These are phyloP conservation scores for Gallirallus australis DNA, from an alignment of 2,797 vertebrate genomes.

Conservation along the genomic window DNA sequence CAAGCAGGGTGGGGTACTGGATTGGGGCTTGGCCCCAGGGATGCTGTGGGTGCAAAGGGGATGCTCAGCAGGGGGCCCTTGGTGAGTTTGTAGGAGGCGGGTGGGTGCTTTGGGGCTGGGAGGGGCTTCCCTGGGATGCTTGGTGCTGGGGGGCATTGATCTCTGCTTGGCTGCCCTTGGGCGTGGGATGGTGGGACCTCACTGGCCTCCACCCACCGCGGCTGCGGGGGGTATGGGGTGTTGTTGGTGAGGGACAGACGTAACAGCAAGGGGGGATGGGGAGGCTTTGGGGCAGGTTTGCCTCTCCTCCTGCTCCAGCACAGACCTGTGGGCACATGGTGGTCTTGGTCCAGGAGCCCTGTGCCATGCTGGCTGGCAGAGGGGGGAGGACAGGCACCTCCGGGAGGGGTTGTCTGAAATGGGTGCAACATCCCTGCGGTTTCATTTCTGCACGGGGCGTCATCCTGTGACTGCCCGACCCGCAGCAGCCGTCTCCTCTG, in stretches of 20 bases:
- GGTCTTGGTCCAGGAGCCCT: not conserved
- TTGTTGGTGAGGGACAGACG: rapidly evolving
- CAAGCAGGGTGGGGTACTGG: rapidly evolving
- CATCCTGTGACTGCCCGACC: not conserved
- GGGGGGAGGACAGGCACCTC: rapidly evolving
- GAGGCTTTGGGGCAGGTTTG: not conserved
- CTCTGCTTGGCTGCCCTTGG: not conserved
- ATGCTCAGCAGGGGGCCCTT: not conserved
- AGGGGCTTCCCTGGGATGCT: not conserved
- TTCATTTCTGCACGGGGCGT: slow-evolving; percentile 17
- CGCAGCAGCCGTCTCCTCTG: not conserved
- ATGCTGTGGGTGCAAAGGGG: not conserved
- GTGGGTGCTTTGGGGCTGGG: not conserved
- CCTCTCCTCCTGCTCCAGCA: not conserved
- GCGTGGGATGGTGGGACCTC: rapidly evolving
- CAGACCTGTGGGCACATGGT: not conserved
- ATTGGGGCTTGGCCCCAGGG: rapidly evolving
- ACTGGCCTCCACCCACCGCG: rapidly evolving
- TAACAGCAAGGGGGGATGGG: no score
- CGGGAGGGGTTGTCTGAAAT: rapidly evolving
- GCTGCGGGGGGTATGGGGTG: not conserved
- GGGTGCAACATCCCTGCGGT: not conserved
- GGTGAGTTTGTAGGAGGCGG: rapidly evolving
- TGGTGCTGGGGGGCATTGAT: rapidly evolving
- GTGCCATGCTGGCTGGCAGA: rapidly evolving